Evolutionary conservation across 2,113 vertebrate species (phyloP).

Genomic region (Neotoma lepida): DNA sequence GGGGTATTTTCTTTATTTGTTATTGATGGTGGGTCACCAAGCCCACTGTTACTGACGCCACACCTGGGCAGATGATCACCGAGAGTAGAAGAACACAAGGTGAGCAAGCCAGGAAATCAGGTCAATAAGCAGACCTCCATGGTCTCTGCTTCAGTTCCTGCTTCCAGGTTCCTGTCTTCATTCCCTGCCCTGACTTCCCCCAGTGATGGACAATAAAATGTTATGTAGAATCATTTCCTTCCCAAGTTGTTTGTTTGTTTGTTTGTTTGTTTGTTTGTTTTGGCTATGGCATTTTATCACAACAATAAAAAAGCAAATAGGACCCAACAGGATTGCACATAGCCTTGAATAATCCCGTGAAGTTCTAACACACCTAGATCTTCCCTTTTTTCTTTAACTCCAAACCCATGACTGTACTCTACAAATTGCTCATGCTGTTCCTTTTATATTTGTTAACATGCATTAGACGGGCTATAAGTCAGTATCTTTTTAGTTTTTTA

Average conservation of each 20-base stretch:
- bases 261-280: too few species aligned
- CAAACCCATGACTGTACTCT: not conserved
- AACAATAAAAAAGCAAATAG: not conserved
- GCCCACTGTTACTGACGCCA: not conserved
- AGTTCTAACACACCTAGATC: not conserved
- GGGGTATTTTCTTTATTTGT: too few species aligned
- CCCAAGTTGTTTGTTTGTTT: too few species aligned
- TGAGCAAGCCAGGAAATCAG: not conserved
- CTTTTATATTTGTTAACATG: not conserved
- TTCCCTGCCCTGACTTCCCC: not conserved
- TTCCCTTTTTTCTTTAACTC: not conserved
- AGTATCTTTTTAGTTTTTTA: too few species aligned
- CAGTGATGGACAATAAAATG: not conserved
- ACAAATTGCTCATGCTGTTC: not conserved
- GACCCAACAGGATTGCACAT: not conserved
- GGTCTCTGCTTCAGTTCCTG: not conserved
- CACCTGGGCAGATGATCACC: not conserved
- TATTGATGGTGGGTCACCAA: not conserved
- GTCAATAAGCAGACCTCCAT: not conserved
- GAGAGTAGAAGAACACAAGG: not conserved
- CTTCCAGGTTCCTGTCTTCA: not conserved
- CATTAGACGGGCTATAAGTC: not conserved
- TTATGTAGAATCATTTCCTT: not conserved
- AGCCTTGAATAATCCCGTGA: not conserved
- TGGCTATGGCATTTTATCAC: not conserved